Evolutionary conservation across 2,797 vertebrate species (phyloP).

Genomic region (Diglossa cyanea): DNA sequence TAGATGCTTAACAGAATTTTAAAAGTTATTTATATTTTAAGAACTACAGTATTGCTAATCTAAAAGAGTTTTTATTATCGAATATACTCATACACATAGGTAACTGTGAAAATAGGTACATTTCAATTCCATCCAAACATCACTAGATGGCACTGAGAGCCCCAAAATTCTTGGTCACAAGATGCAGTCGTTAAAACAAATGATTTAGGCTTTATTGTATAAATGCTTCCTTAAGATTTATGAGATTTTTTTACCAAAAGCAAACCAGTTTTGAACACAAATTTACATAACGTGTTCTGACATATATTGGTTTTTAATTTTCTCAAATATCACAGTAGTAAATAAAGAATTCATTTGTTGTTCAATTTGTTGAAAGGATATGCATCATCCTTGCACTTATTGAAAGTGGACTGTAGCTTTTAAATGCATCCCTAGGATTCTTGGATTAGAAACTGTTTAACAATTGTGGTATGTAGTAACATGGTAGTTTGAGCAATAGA

Average conservation of each 20-base stretch:
- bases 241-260: not conserved
- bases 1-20: not conserved
- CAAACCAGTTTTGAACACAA: not conserved
- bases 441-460: not conserved
- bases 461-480: not conserved
- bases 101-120: not conserved
- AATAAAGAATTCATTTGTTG: not conserved
- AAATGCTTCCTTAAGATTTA: not conserved
- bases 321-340: not conserved
- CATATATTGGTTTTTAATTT: not conserved
- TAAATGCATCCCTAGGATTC: not conserved
- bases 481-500: not conserved
- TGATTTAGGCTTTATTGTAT: accelerated
- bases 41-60: not conserved
- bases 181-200: not conserved
- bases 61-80: not conserved
- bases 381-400: not conserved
- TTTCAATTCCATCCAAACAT: not conserved
- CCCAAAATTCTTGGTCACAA: not conserved
- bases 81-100: not conserved
- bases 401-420: not conserved
- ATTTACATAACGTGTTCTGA: not conserved
- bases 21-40: not conserved
- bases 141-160: slow-evolving; percentile 73
- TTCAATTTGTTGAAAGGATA: not conserved